These are phyloP conservation scores for Gopherus flavomarginatus DNA, from an alignment of 2,113 vertebrate species.

Conservation along the genomic window DNA sequence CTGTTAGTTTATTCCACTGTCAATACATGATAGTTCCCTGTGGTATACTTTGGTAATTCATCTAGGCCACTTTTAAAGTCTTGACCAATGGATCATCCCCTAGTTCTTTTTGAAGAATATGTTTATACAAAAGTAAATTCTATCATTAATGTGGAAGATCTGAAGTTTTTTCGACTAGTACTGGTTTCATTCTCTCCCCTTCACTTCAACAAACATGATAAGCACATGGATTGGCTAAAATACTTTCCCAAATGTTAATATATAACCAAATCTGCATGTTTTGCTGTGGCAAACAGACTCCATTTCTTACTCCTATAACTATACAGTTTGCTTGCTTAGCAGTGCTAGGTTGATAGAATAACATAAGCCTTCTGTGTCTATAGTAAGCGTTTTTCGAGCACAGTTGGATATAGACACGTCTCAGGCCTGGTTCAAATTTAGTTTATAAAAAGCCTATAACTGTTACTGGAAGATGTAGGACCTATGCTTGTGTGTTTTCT, in stretches of 20 bases:
- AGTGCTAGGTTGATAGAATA: not conserved
- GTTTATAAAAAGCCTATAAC: not conserved
- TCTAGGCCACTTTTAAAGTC: not conserved
- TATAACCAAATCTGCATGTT: not conserved
- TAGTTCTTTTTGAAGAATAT: slow-evolving; percentile 22
- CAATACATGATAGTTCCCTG: not conserved
- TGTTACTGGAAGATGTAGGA: not conserved
- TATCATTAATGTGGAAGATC: slow-evolving; percentile 9
- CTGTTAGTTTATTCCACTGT: not conserved
- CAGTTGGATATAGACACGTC: not conserved
- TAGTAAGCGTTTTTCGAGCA: not conserved
- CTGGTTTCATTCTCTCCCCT: not conserved
- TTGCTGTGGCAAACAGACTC: slow-evolving; percentile 31
- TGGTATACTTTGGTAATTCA: not conserved
- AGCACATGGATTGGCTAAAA: slow-evolving; percentile 28
- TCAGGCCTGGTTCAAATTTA: not conserved
- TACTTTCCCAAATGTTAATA: not conserved
- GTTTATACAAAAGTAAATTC: slow-evolving; percentile 35
- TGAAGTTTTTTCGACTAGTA: slow-evolving; percentile 3
- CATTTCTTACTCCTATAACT: not conserved
- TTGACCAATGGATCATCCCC: not conserved
- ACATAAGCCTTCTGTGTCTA: not conserved
- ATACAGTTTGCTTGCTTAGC: not conserved
- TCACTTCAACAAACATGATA: not conserved
- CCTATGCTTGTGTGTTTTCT: not conserved